A percentile compares a stretch with the other conserved stretches of the same genome.
Evolutionary conservation across 2,113 vertebrate species (phyloP).

Genomic region (Microtus pennsylvanicus): DNA sequence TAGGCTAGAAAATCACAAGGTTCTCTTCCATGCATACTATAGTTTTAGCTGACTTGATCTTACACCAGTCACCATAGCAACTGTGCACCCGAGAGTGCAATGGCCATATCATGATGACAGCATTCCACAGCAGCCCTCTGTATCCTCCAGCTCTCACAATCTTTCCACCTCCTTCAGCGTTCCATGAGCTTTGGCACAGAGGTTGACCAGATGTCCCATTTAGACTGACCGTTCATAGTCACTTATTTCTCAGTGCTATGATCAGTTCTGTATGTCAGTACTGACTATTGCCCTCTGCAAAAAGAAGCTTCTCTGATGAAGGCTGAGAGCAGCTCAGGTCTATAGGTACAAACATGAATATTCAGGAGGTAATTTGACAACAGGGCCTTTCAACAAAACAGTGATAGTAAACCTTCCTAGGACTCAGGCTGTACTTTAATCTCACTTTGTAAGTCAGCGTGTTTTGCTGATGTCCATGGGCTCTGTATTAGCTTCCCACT

Average conservation of each 20-base stretch:
- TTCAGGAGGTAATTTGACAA: not conserved
- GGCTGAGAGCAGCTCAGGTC: not conserved
- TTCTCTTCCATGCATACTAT: not conserved
- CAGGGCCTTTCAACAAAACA: not conserved
- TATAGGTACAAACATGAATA: not conserved
- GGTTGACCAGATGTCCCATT: not conserved
- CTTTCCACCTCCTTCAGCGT: not conserved
- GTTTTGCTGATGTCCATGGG: not conserved
- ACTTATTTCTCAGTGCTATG: not conserved
- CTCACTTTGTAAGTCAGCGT: not conserved
- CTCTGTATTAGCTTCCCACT: not conserved
- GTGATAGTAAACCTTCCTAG: not conserved
- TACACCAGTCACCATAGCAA: not conserved
- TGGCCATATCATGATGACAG: not conserved
- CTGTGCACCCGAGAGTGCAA: not conserved
- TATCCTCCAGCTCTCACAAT: not conserved
- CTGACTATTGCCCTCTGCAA: not conserved
- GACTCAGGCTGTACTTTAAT: not conserved
- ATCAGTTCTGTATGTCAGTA: not conserved
- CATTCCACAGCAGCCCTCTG: not conserved
- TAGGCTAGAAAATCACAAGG: not conserved
- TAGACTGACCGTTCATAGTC: not conserved
- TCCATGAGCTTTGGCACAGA: not conserved
- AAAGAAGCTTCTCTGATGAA: not conserved
- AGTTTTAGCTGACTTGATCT: not conserved